Evolutionary conservation across 1,140 invertebrate genomes (phyloP), one percentile per base, ranked within the genome.

Genomic region (Macrosteles quadrilineatus): DNA sequence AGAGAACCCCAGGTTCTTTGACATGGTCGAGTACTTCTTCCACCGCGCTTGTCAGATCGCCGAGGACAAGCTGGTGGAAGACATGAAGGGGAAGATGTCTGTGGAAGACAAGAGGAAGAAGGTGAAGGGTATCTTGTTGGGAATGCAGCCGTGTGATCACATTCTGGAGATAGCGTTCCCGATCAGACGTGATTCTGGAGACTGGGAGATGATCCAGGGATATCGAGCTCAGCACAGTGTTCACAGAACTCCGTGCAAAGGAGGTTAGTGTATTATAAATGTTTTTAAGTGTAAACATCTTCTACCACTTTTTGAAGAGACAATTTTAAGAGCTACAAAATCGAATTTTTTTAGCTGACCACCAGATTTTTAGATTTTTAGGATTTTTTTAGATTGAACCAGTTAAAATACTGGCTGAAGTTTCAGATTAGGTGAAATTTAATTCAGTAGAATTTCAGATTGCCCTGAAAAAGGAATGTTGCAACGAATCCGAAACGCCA

Each of bases 201-300:
- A 94, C 77, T 98, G 96, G 79, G 96, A 98, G 80, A 96, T 98
- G 87, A 97, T 99, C 75, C 93, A 92, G 70, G 98, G 95, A 1
- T 99, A 97, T 83, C 85, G 98, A 74, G 96, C 97, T 29, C 98
- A 99, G 80, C 98, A 99, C 83, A 97, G 95, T 76, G 95, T 95
- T 59, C 97, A 99, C 83, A 88, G 97, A 78, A 94, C 91, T 47
- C 97, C 97, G 23, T 96, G 93, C 78, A 99, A 99, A 90, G 97
- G 97, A 90, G 97, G 97, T 96, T 83, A 82, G 79, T 79, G 69
- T 55, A 57, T 19, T 53, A n/a, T n/a, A n/a, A n/a, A n/a, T 43
- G n/a, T 11, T n/a, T 43, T 43, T 11, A n/a, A n/a, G n/a, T n/a
- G n/a, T n/a, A 43, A 43, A 43, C 40, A 43, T 43, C 40, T 43